Percentiles rank a stretch among this genome's conserved stretches.
Conservation (phyloP, 1,140 invertebrate species). For the Zelostemma sp. region DNA sequence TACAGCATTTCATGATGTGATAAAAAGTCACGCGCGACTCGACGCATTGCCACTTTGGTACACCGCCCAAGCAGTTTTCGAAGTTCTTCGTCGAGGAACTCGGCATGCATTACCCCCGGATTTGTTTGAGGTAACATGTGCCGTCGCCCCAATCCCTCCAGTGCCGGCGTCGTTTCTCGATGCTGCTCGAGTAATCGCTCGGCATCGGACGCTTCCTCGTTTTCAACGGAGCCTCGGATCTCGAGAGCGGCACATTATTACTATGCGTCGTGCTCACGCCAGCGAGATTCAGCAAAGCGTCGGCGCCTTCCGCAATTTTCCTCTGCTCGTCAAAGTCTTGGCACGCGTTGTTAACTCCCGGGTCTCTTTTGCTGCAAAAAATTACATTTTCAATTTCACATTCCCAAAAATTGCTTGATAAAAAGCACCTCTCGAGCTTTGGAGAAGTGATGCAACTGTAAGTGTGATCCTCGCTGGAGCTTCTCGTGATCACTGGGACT, state of each 20-base stretch:
- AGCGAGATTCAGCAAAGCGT: slow-evolving; percentile 81
- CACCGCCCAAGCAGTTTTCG: background rate
- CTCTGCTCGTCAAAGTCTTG: slow-evolving; percentile 79
- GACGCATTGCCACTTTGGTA: slow-evolving; percentile 27
- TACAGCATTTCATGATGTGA: slow-evolving; percentile 8
- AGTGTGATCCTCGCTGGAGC: slow-evolving; percentile 84
- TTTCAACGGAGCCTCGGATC: slow-evolving; percentile 45
- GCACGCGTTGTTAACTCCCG: slow-evolving; percentile 48
- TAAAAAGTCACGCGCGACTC: background rate
- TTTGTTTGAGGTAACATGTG: slow-evolving; percentile 62
- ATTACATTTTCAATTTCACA: too few species aligned
- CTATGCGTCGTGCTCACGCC: slow-evolving; percentile 70
- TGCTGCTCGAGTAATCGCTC: slow-evolving; percentile 54
- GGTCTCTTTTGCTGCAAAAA: slow-evolving; percentile 51
- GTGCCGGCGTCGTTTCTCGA: slow-evolving; percentile 59
- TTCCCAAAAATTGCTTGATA: too few species aligned
- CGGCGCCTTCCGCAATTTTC: slow-evolving; percentile 83
- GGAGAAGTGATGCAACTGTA: slow-evolving; percentile 73
- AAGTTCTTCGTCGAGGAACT: slow-evolving; percentile 33
- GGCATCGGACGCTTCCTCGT: slow-evolving; percentile 53
- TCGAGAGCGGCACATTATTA: slow-evolving; percentile 43
- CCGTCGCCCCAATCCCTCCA: slow-evolving; percentile 64
- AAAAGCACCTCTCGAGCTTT: slow-evolving; percentile 63
- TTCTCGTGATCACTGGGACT: slow-evolving; percentile 77
- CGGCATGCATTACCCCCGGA: slow-evolving; percentile 55